A percentile compares a stretch with the other conserved stretches of the same genome.
These are phyloP conservation scores for Meteorus cinctellus DNA, from an alignment of 2,888 invertebrate genomes.

Conservation along the genomic window DNA sequence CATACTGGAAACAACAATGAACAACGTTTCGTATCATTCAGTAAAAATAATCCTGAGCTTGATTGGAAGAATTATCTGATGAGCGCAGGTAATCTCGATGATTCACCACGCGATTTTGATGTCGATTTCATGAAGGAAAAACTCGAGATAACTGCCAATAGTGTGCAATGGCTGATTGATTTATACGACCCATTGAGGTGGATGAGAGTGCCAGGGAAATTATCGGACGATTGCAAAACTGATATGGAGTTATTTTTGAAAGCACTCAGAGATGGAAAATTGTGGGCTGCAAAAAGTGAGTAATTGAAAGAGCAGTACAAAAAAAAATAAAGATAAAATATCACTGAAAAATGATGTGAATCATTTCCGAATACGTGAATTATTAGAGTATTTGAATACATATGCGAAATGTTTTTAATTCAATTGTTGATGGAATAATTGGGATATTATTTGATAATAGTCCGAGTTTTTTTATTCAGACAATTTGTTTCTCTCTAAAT, in stretches of 20 bases:
- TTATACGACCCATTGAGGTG: slow-evolving; percentile 81
- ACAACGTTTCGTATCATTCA: slow-evolving; percentile 57
- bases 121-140: slow-evolving; percentile 68
- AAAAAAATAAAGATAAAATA: not conserved
- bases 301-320: slow-evolving; percentile 55
- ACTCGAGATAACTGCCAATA: slow-evolving; percentile 64
- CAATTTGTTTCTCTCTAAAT: too few species aligned
- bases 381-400: too few species aligned
- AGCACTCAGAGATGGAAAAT: slow-evolving; percentile 77
- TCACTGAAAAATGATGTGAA: too few species aligned
- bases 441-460: too few species aligned
- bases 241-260: slow-evolving; percentile 77
- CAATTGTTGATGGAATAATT: too few species aligned
- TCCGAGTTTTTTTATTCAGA: too few species aligned
- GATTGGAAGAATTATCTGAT: slow-evolving; percentile 68
- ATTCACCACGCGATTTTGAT: slow-evolving; percentile 59
- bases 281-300: slow-evolving; percentile 89
- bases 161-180: slow-evolving; percentile 79
- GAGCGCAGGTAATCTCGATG: slow-evolving; percentile 57
- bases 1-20: not conserved
- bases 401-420: too few species aligned
- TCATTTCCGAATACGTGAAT: too few species aligned
- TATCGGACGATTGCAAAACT: slow-evolving; percentile 76
- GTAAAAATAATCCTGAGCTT: slow-evolving; percentile 68
- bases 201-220: slow-evolving; percentile 75